Evolutionary conservation across 2,888 invertebrate species (phyloP), one percentile per base, ranked within the genome.

Genomic region (Sicus ferrugineus): DNA sequence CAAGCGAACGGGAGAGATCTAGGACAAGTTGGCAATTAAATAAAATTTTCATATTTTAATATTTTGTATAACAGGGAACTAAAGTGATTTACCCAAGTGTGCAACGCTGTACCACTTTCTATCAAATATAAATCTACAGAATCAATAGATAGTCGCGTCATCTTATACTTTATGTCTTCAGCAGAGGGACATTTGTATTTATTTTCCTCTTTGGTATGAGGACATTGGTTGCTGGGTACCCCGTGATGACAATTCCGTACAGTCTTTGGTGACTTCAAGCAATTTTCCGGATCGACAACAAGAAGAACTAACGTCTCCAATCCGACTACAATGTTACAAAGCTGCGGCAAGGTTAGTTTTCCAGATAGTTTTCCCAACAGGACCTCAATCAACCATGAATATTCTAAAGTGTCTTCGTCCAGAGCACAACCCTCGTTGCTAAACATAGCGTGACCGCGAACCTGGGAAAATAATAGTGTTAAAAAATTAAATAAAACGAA

Each of bases 351-450:
- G 0, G 96, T 96, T 59, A 98, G 87, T 80, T 95, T 93, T 0
- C 97, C 98, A 30, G 93, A 94, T 19, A 99, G 86, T 83, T 97
- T 96, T 0, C 98, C 98, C 54, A 98, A 85, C 77, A 97, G 95
- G 4, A 97, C 89, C 84, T 99, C 98, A 77, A 98, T 90, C 77
- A 98, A 88, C 99, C 99, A 99, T 0, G 94, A 96, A 83, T 99
- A 99, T 83, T 99, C 99, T 21, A 98, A 86, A 0, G 98, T 97
- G 78, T 98, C 98, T 83, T 96, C 93, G 78, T 97, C 96, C 23
- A 97, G 87, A 9, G 92, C 90, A 73, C 96, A 89, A 67, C 95
- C 96, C 68, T 94, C 91, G 79, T 95, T 95, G 76, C 98, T 98
- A 81, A 98, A 99, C 91, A 97, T 94, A 0, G 96, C 97, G 83